A percentile compares a stretch with the other conserved stretches of the same genome.
Conservation (phyloP, 2,113 vertebrate species). For the Amia ocellicauda region DNA sequence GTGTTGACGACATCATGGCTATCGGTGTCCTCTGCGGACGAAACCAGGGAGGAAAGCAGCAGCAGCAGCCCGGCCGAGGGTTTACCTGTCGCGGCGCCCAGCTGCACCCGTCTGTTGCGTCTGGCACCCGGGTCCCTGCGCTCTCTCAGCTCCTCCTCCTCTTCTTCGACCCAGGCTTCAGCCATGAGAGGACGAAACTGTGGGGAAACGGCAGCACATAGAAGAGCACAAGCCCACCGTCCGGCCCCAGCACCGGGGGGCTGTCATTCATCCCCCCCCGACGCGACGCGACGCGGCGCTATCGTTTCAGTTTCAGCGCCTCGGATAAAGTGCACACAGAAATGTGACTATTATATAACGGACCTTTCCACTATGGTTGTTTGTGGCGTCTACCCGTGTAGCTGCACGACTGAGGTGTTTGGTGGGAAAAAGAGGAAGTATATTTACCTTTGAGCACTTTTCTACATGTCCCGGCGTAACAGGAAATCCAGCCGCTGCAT, state of each 20-base stretch:
- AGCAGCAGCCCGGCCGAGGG: no score
- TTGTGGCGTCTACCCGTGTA: neutral
- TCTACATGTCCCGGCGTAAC: constrained; percentile 57
- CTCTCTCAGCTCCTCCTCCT: constrained; percentile 68
- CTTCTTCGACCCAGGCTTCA: constrained; percentile 75
- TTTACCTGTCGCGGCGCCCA: constrained; percentile 70
- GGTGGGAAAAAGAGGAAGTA: neutral
- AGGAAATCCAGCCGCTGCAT: constrained; percentile 62
- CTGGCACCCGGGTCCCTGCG: constrained; percentile 63
- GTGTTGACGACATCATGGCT: no score
- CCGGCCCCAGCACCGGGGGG: no score
- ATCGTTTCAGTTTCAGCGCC: neutral
- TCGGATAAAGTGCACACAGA: neutral
- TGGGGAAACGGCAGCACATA: neutral
- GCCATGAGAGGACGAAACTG: constrained; percentile 65
- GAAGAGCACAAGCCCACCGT: neutral
- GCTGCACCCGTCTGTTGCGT: constrained; percentile 55
- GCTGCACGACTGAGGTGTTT: neutral
- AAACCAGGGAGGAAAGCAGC: no score
- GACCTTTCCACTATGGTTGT: neutral
- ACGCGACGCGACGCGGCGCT: neutral
- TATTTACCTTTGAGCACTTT: constrained; percentile 51
- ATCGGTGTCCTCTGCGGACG: no score
- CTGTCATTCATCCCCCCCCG: neutral
- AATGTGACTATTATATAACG: neutral